Conservation (phyloP, 2,888 invertebrate species). For the Metallyticus violacea region DNA sequence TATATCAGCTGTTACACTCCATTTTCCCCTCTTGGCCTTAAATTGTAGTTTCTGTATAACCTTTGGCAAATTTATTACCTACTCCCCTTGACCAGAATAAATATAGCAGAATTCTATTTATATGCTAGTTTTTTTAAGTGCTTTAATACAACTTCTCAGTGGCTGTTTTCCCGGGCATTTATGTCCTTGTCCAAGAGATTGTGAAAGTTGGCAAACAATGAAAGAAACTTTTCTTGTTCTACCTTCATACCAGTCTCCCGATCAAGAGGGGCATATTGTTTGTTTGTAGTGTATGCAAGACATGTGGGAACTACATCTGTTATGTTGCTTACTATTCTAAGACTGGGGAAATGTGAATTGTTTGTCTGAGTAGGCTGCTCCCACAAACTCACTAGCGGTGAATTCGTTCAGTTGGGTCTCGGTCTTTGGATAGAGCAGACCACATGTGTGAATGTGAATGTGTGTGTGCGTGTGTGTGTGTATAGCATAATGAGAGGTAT, state of each 20-base stretch:
- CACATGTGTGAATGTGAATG: neutral
- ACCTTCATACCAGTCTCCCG: neutral
- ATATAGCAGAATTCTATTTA: conserved; percentile 13
- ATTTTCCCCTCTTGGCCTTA: too few species aligned
- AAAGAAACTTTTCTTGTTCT: conserved; percentile 23
- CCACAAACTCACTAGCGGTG: neutral
- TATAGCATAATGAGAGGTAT: neutral
- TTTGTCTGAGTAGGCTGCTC: neutral
- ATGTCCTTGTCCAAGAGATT: conserved; percentile 19
- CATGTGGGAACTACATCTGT: neutral
- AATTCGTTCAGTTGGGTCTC: neutral
- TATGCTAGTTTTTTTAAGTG: conserved; percentile 15
- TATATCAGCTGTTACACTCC: too few species aligned
- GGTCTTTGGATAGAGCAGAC: neutral
- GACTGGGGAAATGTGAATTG: conserved; percentile 6
- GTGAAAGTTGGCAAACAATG: conserved; percentile 28
- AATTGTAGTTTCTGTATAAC: neutral
- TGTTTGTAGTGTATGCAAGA: neutral
- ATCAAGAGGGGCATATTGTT: neutral
- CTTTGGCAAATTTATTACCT: neutral
- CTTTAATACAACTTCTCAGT: conserved; percentile 11
- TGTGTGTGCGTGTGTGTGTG: neutral
- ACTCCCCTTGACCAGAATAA: neutral
- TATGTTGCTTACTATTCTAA: neutral
- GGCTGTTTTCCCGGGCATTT: conserved; percentile 19